Evolutionary conservation across 1,140 invertebrate species (phyloP), one percentile per base, ranked within the genome.

Genomic region (Campodea augens): DNA sequence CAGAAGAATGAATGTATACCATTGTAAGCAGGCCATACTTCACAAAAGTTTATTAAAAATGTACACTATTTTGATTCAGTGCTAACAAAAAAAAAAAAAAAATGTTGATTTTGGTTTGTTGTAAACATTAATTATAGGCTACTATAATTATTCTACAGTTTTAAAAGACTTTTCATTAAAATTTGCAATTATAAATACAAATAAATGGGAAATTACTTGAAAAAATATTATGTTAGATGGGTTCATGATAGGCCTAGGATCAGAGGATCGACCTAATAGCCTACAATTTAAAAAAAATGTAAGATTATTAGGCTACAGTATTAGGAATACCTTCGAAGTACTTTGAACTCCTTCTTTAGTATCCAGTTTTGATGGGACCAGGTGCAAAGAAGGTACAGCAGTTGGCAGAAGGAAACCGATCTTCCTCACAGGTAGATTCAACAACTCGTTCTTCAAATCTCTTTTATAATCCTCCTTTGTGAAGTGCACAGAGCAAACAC

Each of bases 401-500:
- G 7, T 15, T n/a, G n/a, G n/a, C n/a, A n/a, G n/a, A n/a, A n/a
- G 15, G 27, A 32, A 10, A 10, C 45, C 12, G 45, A 36, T 21
- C 21, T 15, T 46, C 27, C 27, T 25, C 24, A 36, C 4, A 15
- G 49, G 49, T 19, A 50, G 36, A 15, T 42, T 41, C 4, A 50
- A 37, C 15, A 50, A 22, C 38, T 50, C 49, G 40, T 40, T 49
- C 29, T 36, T 7, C 10, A 50, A 38, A 25, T 50, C 49, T 7
- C 49, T 18, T 21, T 48, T n/a, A 36, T 44, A 50, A 36, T 49
- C 49, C 2, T 37, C 41, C 24, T 21, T n/a, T 23, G 12, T 19
- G 42, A 50, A 50, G 29, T 50, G 49, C n/a, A 38, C 46, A 2
- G 42, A 49, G 23, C 46, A 50, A 24, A 50, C 27, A 22, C 18